Evolutionary conservation across 1,140 invertebrate species (phyloP), one percentile per base, ranked within the genome.

Genomic region (Sycophaga agraensis): DNA sequence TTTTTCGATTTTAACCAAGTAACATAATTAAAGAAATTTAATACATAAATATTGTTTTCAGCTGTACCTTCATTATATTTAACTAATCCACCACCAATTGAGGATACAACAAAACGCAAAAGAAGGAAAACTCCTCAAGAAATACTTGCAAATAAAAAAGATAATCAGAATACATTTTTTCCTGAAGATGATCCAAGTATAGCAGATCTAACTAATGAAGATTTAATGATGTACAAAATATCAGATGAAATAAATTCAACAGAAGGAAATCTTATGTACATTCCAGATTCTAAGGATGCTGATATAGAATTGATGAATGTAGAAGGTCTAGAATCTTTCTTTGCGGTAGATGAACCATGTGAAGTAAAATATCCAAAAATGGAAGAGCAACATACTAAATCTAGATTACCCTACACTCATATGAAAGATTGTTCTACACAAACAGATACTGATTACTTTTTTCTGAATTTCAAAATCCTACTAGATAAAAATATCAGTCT

Each of bases 391-490:
- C 5, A 35, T 37, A 16, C 6, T 2, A 31, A 12, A 12, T 26
- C 31, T 6, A 58, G n/a, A 24, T 43, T 46, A 26, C 12, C 48
- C 9, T 59, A 17, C 26, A 40, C 34, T 8, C 31, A 22, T 1
- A 35, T 56, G 4, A 35, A 17, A 45, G 53, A 63, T 51, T 17
- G 9, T 17, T 43, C 54, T 21, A 57, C 54, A 14, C 54, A 63
- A 19, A 58, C 54, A n/a, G 39, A 63, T 37, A 21, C 42, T n/a
- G 45, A 62, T 62, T 39, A 62, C 35, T 53, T 63, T 57, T 26
- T 63, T 24, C 26, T 57, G 51, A 58, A 51, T 34, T 63, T 51
- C 19, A 34, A 56, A 22, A 16, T 17, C 17, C 42, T 63, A 37
- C 12, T 57, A 1, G 48, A 57, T 58, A 57, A 50, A 21, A 63